Base-by-base conservation (phyloP, 1,140 invertebrate species). In the Bombus turneri region DNA sequence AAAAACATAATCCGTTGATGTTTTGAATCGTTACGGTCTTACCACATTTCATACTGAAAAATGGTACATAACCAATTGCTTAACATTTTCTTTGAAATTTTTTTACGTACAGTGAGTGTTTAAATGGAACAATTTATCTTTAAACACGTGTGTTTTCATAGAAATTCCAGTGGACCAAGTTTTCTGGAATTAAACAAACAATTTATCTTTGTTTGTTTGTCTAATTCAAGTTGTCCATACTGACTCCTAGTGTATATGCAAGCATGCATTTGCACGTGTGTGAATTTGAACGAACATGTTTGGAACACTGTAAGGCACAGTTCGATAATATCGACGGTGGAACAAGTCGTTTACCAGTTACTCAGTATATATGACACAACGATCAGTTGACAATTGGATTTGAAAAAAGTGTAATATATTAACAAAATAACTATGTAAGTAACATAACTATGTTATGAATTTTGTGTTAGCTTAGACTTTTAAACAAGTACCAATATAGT, bases 251-350 rank as follows among this genome's bases (percentile, higher is more conserved):
- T 31, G 2, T 1, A 8, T 31, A 73, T 47, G 25, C 69, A 57
- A 25, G 4, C 22, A 34, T 53, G 22, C 12, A 31, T 62, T 41
- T 39, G 22, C 28, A n/a, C 59, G 66, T 66, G 37, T 18, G 37
- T 74, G 43, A 69, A 22, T 53, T 18, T 53, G 18, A 53, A 53
- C 47, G 18, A 22, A 53, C 13, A 43, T 34, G 37, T 37, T 34
- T 31, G 10, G 34, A 34, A 41, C 4, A 39, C 3, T 39, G 4
- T 31, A 81, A 34, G 43, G 39, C 43, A 57, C 34, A 22, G 37
- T 81, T 37, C 12, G n/a, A 73, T 66, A 47, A n/a, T 83, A 76
- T 76, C 59, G 41, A 53, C 41, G 15, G 59, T 66, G 18, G 34
- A 66, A 6, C 28, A 47, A 39, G n/a, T 53, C 22, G 53, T 47